Percentiles rank a stretch among this genome's conserved stretches.
Evolutionary conservation across 2,888 invertebrate genomes (phyloP).

Genomic region (Sarcophaga caerulescens): DNA sequence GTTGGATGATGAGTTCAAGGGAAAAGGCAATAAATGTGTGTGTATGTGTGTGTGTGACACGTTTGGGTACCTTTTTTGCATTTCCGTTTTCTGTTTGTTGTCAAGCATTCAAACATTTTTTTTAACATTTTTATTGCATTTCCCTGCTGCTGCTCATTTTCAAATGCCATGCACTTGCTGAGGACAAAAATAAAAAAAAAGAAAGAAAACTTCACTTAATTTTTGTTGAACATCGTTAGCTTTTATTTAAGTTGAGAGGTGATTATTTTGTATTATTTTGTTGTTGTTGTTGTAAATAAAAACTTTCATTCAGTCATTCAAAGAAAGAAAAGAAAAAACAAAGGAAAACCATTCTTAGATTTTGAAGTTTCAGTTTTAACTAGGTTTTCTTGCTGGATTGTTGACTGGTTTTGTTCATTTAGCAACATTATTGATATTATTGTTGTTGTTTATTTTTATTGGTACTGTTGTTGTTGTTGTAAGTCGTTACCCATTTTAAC

Average conservation of each 20-base stretch:
- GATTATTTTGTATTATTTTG: conserved; percentile 39
- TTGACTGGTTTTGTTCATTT: conserved; percentile 47
- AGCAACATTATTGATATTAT: not conserved
- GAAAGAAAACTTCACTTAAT: conserved; percentile 47
- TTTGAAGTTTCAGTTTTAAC: conserved; percentile 34
- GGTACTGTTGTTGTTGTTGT: not conserved
- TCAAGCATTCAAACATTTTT: conserved; percentile 40
- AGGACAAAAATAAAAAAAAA: too few species aligned
- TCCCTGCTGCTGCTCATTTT: conserved; percentile 13
- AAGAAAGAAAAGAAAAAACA: too few species aligned
- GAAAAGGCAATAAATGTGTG: not conserved
- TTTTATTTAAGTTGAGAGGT: conserved; percentile 47
- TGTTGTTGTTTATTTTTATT: not conserved
- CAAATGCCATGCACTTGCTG: not conserved
- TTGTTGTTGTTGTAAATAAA: conserved; percentile 22
- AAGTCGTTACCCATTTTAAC: conserved; percentile 28
- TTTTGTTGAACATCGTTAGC: conserved; percentile 54
- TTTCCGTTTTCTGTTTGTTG: conserved; percentile 65
- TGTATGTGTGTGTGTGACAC: conserved; percentile 13
- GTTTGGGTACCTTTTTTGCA: conserved; percentile 55
- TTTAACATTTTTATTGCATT: conserved; percentile 60
- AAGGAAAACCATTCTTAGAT: conserved; percentile 24
- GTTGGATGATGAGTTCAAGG: not conserved
- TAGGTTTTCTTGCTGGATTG: not conserved
- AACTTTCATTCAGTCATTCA: conserved; percentile 31